Percentiles rank a stretch among this genome's conserved stretches.
Evolutionary conservation across 1,140 invertebrate genomes (phyloP).

Genomic region (Sminthurides bifidus): DNA sequence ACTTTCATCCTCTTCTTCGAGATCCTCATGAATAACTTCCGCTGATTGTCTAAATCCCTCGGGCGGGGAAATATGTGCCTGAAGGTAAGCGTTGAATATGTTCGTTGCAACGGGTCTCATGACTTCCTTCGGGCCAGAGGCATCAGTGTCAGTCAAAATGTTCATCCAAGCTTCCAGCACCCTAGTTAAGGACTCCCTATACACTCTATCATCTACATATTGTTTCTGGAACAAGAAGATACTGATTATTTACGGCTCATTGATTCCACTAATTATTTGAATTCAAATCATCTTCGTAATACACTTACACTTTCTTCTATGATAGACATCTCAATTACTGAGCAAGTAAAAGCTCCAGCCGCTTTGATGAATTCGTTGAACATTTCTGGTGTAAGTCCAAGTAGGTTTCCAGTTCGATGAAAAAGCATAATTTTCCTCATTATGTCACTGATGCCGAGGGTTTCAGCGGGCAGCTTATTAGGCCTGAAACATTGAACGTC

Average conservation of each 20-base stretch:
- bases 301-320: slow-evolving; percentile 57
- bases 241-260: not conserved
- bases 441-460: slow-evolving; percentile 54
- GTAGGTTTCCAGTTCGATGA: slow-evolving; percentile 42
- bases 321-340: slow-evolving; percentile 57
- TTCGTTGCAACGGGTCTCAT: slow-evolving; percentile 22
- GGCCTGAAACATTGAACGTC: slow-evolving; percentile 5
- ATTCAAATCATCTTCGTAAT: too few species aligned
- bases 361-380: slow-evolving; percentile 33
- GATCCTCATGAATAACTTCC: slow-evolving; percentile 39
- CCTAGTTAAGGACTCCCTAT: slow-evolving; percentile 65
- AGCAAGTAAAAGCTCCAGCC: slow-evolving; percentile 57
- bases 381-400: slow-evolving; percentile 38
- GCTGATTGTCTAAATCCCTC: slow-evolving; percentile 54
- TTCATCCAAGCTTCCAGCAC: slow-evolving; percentile 57
- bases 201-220: slow-evolving; percentile 49
- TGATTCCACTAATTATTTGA: too few species aligned
- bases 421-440: slow-evolving; percentile 51
- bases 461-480: slow-evolving; percentile 37
- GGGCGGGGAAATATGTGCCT: slow-evolving; percentile 65
- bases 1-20: slow-evolving; percentile 54
- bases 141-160: slow-evolving; percentile 45
- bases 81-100: slow-evolving; percentile 64
- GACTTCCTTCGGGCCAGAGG: slow-evolving; percentile 46
- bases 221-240: slow-evolving; percentile 19